A percentile compares a stretch with the other conserved stretches of the same genome.
Conservation (phyloP, 1,140 invertebrate genomes). For the Dryas iulia region DNA sequence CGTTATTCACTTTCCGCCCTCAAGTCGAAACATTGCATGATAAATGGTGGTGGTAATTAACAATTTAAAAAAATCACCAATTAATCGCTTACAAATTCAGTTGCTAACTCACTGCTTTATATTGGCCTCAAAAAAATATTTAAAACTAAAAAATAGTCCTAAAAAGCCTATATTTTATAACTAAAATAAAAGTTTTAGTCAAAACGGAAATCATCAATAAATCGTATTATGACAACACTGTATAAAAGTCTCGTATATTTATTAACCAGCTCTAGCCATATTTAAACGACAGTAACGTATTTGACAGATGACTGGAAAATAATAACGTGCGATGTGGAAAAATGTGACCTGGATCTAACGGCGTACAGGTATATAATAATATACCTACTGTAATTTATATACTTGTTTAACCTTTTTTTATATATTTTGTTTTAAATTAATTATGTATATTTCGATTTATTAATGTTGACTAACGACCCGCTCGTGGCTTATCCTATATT, state of each 20-base stretch:
- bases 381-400: not conserved
- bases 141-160: no score
- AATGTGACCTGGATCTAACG: not conserved
- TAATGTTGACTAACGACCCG: no score
- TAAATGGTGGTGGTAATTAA: no score
- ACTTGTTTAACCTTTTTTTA: not conserved
- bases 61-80: no score
- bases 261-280: not conserved
- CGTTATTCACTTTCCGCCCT: no score
- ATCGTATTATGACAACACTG: not conserved
- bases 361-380: not conserved
- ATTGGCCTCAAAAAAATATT: no score
- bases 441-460: no score
- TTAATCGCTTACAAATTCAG: no score
- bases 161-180: not conserved
- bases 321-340: not conserved
- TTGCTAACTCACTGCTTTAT: no score
- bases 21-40: no score
- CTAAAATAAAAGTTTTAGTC: not conserved
- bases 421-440: no score
- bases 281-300: slow-evolving; percentile 1
- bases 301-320: not conserved
- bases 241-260: not conserved
- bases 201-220: not conserved
- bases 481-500: no score